Percentiles rank a stretch among this genome's conserved stretches.
Evolutionary conservation across 2,888 invertebrate species (phyloP).

Genomic region (Apamea anceps): DNA sequence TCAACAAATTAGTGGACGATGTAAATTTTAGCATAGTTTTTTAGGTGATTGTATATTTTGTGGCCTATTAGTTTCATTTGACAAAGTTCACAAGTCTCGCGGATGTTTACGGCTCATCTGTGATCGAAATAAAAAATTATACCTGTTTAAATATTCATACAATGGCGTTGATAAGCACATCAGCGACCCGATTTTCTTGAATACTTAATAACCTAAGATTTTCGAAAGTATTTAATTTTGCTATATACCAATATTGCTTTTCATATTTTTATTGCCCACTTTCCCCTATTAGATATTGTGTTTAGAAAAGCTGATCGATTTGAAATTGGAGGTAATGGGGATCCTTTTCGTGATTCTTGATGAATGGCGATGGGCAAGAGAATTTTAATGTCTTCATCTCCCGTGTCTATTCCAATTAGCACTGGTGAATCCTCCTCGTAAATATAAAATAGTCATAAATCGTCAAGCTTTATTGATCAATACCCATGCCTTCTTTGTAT

Average conservation of each 20-base stretch:
- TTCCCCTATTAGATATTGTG: constrained; percentile 60
- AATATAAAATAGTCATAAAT: background rate
- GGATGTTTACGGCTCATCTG: constrained; percentile 36
- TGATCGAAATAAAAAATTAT: constrained; percentile 47
- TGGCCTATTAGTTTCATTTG: constrained; percentile 48
- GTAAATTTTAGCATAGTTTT: constrained; percentile 66
- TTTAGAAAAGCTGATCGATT: constrained; percentile 38
- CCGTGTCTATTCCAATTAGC: constrained; percentile 19
- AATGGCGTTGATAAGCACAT: constrained; percentile 42
- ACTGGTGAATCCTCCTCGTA: background rate
- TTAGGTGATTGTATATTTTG: constrained; percentile 24
- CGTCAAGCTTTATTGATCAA: background rate
- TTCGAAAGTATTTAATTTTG: constrained; percentile 63
- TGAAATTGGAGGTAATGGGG: constrained; percentile 31
- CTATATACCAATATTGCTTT: constrained; percentile 46
- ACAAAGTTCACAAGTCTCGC: constrained; percentile 39
- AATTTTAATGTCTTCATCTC: constrained; percentile 1
- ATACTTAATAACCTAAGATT: constrained; percentile 54
- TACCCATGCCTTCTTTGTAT: background rate
- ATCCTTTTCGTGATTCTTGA: constrained; percentile 33
- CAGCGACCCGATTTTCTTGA: constrained; percentile 58
- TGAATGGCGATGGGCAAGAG: constrained; percentile 5
- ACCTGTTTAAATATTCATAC: constrained; percentile 54
- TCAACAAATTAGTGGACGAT: constrained; percentile 53
- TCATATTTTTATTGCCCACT: constrained; percentile 58